phyloP scores from a whole-genome alignment of 1,140 invertebrate species.

The Mamestra configurata region DNA sequence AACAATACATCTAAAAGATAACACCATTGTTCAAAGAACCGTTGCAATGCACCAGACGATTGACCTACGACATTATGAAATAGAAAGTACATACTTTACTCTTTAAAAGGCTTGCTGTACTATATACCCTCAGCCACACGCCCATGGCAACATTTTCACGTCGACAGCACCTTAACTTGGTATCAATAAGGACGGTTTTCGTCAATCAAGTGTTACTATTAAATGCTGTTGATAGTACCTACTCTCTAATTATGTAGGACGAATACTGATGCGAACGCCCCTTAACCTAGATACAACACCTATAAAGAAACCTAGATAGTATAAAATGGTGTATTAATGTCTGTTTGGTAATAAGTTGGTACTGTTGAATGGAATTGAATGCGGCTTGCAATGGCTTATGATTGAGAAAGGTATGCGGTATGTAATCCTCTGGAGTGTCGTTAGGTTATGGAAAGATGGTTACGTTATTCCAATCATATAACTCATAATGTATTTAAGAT shows the following conservation, averaged over 20 bases:
- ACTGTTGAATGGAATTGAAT: neutral
- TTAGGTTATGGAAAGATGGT: neutral
- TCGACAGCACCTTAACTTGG: too few relatives aligned
- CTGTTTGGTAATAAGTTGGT: neutral
- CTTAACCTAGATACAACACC: slow-evolving; percentile 10
- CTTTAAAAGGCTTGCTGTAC: slow-evolving; percentile 18
- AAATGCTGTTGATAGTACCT: neutral
- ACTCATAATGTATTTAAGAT: neutral
- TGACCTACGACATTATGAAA: slow-evolving; percentile 23
- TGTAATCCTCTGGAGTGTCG: neutral
- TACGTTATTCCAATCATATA: neutral
- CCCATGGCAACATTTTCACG: neutral
- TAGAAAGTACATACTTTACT: slow-evolving; percentile 17
- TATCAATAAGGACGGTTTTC: neutral
- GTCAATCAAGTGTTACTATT: neutral
- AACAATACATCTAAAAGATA: slow-evolving; percentile 8
- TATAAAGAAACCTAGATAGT: slow-evolving; percentile 24
- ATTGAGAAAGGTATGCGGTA: neutral
- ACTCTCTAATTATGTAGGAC: slow-evolving; percentile 42
- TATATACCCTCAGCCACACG: neutral
- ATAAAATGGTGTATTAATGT: neutral
- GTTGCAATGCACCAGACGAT: neutral
- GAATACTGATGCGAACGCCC: slow-evolving; percentile 44
- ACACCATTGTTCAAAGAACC: slow-evolving; percentile 1
- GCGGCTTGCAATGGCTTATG: neutral